phyloP scores from a whole-genome alignment of 2,113 vertebrate species.

The Puffinus mauretanicus region DNA sequence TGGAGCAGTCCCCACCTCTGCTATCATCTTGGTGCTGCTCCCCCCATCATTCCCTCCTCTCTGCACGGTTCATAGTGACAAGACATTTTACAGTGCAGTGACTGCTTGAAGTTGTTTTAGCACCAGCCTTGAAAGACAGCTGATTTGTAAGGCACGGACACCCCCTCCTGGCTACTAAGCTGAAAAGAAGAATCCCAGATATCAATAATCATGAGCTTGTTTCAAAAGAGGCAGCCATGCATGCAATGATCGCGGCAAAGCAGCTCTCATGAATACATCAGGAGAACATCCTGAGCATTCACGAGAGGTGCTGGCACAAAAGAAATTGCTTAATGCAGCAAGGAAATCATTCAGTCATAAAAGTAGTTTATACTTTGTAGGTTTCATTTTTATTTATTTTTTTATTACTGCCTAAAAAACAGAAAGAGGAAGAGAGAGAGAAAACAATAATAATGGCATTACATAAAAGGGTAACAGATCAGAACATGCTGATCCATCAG shows the following conservation, averaged over 20 bases:
- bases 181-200: neutral
- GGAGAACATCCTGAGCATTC: neutral
- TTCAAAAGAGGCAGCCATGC: neutral
- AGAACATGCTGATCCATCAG: constrained; percentile 10
- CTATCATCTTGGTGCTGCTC: neutral
- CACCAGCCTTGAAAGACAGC: neutral
- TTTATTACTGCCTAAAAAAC: neutral
- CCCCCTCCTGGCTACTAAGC: constrained; percentile 32
- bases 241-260: neutral
- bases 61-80: neutral
- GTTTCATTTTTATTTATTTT: neutral
- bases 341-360: neutral
- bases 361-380: neutral
- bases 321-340: neutral
- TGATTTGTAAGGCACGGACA: constrained; percentile 18
- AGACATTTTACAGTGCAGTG: neutral
- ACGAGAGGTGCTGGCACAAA: neutral
- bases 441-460: neutral
- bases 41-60: neutral
- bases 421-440: neutral
- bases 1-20: neutral
- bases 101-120: neutral
- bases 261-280: neutral
- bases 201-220: neutral
- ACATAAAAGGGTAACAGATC: neutral